Evolutionary conservation across 1,140 invertebrate species (phyloP), one percentile per base, ranked within the genome.

Genomic region (Subanguina moxae): DNA sequence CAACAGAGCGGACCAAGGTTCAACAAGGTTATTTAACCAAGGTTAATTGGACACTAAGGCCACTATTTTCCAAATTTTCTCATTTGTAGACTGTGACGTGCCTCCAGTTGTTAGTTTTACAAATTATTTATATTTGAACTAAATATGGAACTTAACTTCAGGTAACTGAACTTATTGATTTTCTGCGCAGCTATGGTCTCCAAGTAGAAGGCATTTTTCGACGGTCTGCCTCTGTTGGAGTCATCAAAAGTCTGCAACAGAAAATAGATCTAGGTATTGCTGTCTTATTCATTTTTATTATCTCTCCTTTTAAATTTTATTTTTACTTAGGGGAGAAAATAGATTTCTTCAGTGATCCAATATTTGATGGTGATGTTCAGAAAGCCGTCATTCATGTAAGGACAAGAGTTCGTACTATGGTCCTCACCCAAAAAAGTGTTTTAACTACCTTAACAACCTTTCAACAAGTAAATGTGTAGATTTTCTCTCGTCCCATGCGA

Each of bases 171-270:
- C 79, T 83, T 19, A 78, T 86, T 7, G 82, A 83, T 42, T 86
- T 83, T 72, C 74, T 86, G 21, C 80, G 82, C 13, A 56, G 75
- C 73, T 62, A 82, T 84, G 85, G 82, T n/a, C 73, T 86, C 25
- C 82, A 85, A 58, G 78, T 82, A 8, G 84, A 86, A 71, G 85
- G 85, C 15, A 83, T 86, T 46, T 86, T 86, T 73, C 70, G 85
- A 62, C 80, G 85, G 64, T 85, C 84, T 57, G 84, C 84, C 8
- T 83, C 81, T 76, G 80, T 84, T 30, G 65, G 73, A 8, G 78
- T 75, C 1, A 76, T 86, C 58, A 84, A 82, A 74, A 67, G 79
- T 64, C 82, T 86, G 1, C 85, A 86, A 74, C 74, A 83, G 30
- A 78, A 82, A 43, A 85, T 85, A 69, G 85, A 86, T 73, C 68